phyloP scores from a whole-genome alignment of 2,888 invertebrate species.

The Pegoplata infirma region DNA sequence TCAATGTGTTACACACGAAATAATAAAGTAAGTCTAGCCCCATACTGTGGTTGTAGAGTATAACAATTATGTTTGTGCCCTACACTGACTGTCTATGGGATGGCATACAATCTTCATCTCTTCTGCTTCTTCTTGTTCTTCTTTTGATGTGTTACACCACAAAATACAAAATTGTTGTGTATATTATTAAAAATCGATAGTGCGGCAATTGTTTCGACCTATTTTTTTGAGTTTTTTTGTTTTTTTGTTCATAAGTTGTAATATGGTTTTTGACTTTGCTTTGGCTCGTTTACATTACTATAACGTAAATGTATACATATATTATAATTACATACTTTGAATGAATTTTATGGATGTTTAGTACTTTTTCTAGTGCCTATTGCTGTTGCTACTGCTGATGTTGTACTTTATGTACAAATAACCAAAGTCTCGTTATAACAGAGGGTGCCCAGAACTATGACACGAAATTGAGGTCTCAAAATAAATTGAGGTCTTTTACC shows the following conservation, averaged over 20 bases:
- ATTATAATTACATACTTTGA: slow-evolving; percentile 32
- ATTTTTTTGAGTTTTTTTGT: slow-evolving; percentile 39
- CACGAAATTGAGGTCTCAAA: neutral
- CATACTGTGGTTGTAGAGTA: too few species aligned
- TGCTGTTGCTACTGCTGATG: neutral
- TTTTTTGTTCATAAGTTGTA: slow-evolving; percentile 21
- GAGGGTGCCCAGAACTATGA: neutral
- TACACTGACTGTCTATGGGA: too few species aligned
- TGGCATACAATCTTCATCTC: neutral
- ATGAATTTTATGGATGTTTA: slow-evolving; percentile 2
- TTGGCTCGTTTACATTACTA: slow-evolving; percentile 47
- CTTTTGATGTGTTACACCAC: neutral
- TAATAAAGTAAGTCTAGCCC: too few species aligned
- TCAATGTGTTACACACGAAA: too few species aligned
- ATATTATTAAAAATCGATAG: slow-evolving; percentile 61
- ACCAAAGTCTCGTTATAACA: neutral
- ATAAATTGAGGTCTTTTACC: too few species aligned
- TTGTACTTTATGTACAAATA: slow-evolving; percentile 10
- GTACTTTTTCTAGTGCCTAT: neutral
- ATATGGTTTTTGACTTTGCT: slow-evolving; percentile 48
- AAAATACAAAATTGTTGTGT: neutral
- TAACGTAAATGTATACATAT: slow-evolving; percentile 16
- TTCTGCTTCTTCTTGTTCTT: too few species aligned
- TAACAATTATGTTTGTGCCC: too few species aligned
- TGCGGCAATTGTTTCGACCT: slow-evolving; percentile 62